These are phyloP conservation scores for Oncorhynchus tshawytscha DNA, from an alignment of 2,113 vertebrate species.

Conservation along the genomic window DNA sequence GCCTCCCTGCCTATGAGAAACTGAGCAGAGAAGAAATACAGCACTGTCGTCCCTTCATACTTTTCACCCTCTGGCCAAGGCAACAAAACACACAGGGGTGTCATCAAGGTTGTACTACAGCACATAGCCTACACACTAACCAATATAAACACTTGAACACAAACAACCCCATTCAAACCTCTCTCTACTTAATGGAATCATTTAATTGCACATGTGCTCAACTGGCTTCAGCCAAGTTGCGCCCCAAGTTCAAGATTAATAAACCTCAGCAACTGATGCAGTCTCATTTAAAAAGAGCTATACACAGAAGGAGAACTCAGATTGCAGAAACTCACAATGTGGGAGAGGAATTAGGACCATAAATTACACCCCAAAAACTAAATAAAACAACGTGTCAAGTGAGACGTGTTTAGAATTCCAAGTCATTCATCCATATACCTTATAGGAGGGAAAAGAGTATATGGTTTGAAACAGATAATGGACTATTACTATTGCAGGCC, in stretches of 20 bases:
- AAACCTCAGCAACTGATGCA: neutral
- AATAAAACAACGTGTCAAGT: neutral
- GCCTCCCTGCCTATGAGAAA: constrained; percentile 6
- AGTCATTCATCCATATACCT: neutral
- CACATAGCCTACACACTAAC: constrained; percentile 12
- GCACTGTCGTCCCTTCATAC: neutral
- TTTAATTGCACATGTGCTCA: constrained; percentile 6
- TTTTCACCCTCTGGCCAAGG: constrained; percentile 10
- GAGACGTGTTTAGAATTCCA: neutral
- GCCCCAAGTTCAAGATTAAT: neutral
- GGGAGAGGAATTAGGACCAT: neutral
- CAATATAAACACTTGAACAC: neutral
- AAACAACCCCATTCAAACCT: neutral
- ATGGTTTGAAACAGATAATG: neutral
- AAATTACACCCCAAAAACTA: neutral
- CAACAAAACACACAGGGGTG: constrained; percentile 6
- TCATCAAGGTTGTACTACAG: constrained; percentile 7
- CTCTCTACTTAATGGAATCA: neutral
- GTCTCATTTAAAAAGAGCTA: neutral
- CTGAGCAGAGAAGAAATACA: constrained; percentile 21
- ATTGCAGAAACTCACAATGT: neutral
- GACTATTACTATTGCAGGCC: too few species aligned
- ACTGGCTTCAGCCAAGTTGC: neutral
- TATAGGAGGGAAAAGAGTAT: neutral
- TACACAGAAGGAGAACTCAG: neutral